Base-by-base conservation (phyloP, 23 tunicate genomes). In the Aplidium turbinatum region DNA sequence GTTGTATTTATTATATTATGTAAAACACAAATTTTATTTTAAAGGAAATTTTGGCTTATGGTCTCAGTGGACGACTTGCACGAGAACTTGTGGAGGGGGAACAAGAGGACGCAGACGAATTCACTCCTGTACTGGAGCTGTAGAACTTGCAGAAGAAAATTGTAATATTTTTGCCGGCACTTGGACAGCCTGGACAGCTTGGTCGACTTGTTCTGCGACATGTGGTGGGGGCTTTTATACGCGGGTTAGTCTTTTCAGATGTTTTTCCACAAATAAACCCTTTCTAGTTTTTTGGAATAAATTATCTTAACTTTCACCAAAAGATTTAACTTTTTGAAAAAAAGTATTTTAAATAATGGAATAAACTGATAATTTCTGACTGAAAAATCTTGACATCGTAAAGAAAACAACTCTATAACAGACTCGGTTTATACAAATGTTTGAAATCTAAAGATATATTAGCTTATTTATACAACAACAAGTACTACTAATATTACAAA, bases 31-130 rank as follows among this genome's bases (percentile, higher is more conserved):
- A n/a, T n/a, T n/a, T n/a, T n/a, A 42, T 42, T n/a, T n/a, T n/a
- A n/a, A 24, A 75, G 85, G 85, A 25, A 58, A 11, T 30, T 85
- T 79, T 29, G 53, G 55, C 4, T 33, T 33, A 4, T 93, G 98
- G 98, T 24, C 77, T 24, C 22, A 53, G 52, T 93, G 98, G 98
- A 75, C 82, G 11, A 45, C 58, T 19, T 93, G 98, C 58, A 85
- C 98, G 0, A 68, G 51, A 11, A 74, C 87, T 30, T 93, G 98
- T 35, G 73, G 64, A 22, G 85, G 85, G 0, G 98, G 98, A 32
- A 68, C 58, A 29, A 74, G 82, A 50, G 60, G 67, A 21, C 78
- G 85, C 30, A 76, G 53, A 31, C 54, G 93, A 69, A 33, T 33
- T 0, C 95, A 90, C 50, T 76, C 80, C 27, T 93, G 98, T 50